A percentile compares a stretch with the other conserved stretches of the same genome.
Evolutionary conservation across 2,797 vertebrate genomes (phyloP).

Genomic region (Gymnodraco acuticeps): DNA sequence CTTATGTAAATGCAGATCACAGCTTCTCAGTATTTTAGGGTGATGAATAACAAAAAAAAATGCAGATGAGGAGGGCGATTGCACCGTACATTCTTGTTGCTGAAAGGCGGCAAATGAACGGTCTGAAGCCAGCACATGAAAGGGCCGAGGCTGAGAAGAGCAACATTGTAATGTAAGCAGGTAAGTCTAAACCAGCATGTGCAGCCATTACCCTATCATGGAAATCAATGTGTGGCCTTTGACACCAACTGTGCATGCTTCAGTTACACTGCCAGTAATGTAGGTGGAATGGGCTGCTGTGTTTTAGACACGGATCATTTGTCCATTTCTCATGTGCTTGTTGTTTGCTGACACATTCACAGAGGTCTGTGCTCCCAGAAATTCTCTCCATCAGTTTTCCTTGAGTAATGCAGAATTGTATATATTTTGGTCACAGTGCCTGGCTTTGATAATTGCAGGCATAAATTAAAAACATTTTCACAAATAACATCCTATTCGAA

Average conservation of each 20-base stretch:
- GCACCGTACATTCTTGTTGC: constrained; percentile 14
- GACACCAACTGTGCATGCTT: constrained; percentile 51
- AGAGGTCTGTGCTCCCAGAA: constrained; percentile 34
- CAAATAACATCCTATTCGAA: constrained; percentile 22
- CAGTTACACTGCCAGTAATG: constrained; percentile 33
- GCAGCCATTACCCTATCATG: constrained; percentile 45
- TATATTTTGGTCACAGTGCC: constrained; percentile 48
- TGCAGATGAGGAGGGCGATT: constrained; percentile 28
- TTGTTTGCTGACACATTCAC: constrained; percentile 62
- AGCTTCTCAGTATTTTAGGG: constrained; percentile 40
- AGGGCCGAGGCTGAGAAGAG: constrained; percentile 6
- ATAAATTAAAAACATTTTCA: constrained; percentile 59
- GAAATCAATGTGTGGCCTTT: constrained; percentile 68
- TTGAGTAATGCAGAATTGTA: constrained; percentile 27
- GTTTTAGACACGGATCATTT: constrained; percentile 62
- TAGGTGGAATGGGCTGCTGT: constrained; percentile 7
- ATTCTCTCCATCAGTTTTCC: constrained; percentile 46
- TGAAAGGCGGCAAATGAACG: not conserved
- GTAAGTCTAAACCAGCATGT: constrained; percentile 38
- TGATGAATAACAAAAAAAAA: constrained; percentile 49
- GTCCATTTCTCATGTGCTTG: constrained; percentile 35
- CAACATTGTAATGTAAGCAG: constrained; percentile 43
- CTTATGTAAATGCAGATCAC: constrained; percentile 73
- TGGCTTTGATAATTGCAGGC: constrained; percentile 64
- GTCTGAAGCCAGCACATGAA: not conserved